Conservation (phyloP, 2,888 invertebrate species). For the Apamea epomidion region DNA sequence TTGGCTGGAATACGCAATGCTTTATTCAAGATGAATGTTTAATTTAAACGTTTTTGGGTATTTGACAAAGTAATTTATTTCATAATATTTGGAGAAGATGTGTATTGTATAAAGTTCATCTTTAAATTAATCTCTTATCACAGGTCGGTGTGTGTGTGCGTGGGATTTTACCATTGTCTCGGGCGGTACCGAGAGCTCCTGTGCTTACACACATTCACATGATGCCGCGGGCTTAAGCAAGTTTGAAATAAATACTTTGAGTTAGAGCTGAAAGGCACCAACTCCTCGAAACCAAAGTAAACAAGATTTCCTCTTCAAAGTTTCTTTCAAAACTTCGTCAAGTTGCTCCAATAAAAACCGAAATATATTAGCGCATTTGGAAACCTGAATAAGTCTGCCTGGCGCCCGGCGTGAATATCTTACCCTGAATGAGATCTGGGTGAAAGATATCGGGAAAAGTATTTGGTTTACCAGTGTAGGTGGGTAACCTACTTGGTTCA, state of each 20-base stretch:
- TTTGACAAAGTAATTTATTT: slow-evolving; percentile 14
- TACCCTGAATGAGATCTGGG: slow-evolving; percentile 25
- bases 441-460: slow-evolving; percentile 26
- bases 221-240: no score
- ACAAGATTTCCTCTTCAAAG: slow-evolving; percentile 9
- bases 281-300: slow-evolving; percentile 12
- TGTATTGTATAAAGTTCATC: not conserved
- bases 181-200: no score
- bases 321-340: slow-evolving; percentile 44
- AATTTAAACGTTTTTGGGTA: not conserved
- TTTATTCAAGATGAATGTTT: slow-evolving; percentile 33
- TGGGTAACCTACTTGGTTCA: not conserved
- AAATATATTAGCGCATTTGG: slow-evolving; percentile 38
- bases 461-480: slow-evolving; percentile 9
- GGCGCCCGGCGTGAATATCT: slow-evolving; percentile 46
- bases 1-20: slow-evolving; percentile 20
- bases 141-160: no score
- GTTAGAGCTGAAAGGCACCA: not conserved
- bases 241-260: not conserved
- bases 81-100: not conserved
- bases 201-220: no score
- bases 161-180: no score
- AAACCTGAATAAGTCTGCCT: slow-evolving; percentile 25
- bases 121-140: not conserved
- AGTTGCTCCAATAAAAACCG: slow-evolving; percentile 42